Evolutionary conservation across 2,888 invertebrate genomes (phyloP).

Genomic region (Sussaba pulchella): DNA sequence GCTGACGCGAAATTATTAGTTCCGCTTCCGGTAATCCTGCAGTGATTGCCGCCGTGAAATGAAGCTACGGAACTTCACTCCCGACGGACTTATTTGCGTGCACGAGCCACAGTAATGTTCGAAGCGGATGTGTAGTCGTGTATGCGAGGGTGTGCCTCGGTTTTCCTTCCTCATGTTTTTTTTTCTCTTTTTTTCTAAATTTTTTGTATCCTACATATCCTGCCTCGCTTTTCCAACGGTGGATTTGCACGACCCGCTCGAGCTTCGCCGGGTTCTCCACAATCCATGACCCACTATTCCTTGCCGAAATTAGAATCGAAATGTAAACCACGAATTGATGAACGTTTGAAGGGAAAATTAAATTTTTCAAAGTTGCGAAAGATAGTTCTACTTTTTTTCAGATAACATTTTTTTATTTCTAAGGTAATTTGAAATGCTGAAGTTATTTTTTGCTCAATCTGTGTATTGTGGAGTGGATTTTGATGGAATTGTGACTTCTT

Average conservation of each 20-base stretch:
- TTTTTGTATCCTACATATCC: slow-evolving; percentile 2
- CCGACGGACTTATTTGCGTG: slow-evolving; percentile 39
- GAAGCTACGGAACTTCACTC: slow-evolving; percentile 14
- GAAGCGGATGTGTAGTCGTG: not conserved
- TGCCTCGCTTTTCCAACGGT: not conserved
- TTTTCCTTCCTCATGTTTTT: slow-evolving; percentile 47
- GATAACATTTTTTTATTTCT: too few species aligned
- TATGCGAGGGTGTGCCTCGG: slow-evolving; percentile 1
- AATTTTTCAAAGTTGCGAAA: not conserved
- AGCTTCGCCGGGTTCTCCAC: slow-evolving; percentile 14
- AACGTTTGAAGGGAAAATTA: not conserved
- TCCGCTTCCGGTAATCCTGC: slow-evolving; percentile 65
- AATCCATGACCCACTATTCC: slow-evolving; percentile 57
- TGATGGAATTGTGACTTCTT: too few species aligned
- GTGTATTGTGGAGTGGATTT: too few species aligned
- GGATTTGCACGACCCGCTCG: slow-evolving; percentile 37
- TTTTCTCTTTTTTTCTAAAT: slow-evolving; percentile 2
- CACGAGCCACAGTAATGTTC: slow-evolving; percentile 30
- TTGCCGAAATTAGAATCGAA: slow-evolving; percentile 55
- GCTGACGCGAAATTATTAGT: slow-evolving; percentile 62
- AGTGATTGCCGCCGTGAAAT: slow-evolving; percentile 60
- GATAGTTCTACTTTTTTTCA: not conserved
- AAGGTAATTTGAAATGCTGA: too few species aligned
- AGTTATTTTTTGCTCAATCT: too few species aligned
- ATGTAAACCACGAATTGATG: slow-evolving; percentile 52